Conservation (phyloP, 2,797 vertebrate genomes). For the Dromococcyx pavoninus region DNA sequence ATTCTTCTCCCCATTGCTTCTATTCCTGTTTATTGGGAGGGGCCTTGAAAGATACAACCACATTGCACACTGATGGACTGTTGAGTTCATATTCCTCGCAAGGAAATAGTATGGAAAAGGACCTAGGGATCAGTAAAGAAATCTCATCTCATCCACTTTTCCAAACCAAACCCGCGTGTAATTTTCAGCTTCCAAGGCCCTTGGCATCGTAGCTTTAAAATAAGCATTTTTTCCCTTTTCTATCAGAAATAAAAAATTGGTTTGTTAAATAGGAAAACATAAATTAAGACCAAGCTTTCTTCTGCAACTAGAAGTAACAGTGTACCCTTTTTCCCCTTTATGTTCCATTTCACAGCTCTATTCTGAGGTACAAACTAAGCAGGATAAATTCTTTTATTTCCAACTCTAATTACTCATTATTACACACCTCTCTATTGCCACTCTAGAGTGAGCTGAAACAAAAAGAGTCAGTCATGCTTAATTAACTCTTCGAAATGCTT, state of each 20-base stretch:
- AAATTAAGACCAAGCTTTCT: neutral
- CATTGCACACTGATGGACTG: neutral
- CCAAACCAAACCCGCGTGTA: neutral
- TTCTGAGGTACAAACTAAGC: neutral
- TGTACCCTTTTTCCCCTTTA: neutral
- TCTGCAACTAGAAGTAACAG: neutral
- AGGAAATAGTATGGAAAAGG: neutral
- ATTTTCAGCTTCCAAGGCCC: neutral
- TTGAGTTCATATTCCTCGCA: neutral
- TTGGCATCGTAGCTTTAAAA: neutral
- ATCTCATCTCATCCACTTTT: neutral
- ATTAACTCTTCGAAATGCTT: slow-evolving; percentile 38
- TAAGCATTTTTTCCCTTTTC: neutral
- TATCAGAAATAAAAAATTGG: neutral
- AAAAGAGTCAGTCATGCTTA: slow-evolving; percentile 13
- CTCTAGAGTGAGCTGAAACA: slow-evolving; percentile 2
- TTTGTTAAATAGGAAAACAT: neutral
- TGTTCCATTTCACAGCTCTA: neutral
- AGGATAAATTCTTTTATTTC: neutral
- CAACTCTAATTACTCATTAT: neutral
- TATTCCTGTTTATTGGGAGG: neutral
- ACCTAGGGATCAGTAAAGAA: neutral
- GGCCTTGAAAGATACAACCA: neutral
- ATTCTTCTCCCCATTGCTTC: neutral
- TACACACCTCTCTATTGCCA: neutral